Evolutionary conservation across 2,888 invertebrate genomes (phyloP), one percentile per base, ranked within the genome.

Genomic region (Monochamus alternatus): DNA sequence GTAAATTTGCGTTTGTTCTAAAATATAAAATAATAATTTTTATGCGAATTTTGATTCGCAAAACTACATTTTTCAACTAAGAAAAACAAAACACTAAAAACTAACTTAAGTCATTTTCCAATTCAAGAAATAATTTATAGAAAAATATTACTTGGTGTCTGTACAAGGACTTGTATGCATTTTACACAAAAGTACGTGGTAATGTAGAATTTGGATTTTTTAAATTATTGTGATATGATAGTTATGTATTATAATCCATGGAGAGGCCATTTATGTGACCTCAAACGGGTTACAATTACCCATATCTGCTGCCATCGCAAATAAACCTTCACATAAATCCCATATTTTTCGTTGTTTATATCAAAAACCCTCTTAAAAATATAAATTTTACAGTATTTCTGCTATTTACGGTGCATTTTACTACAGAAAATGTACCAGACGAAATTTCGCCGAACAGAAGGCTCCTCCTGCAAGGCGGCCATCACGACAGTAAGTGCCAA

Each of bases 401-500:
- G 58, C 38, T 64, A 80, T 80, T 82, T 77, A 73, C 43, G 55
- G 47, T 63, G 47, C 74, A 75, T 75, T 81, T 81, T 69, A 59
- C 22, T 59, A 62, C 52, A 72, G 78, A 80, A 79, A 73, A 73
- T 74, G 73, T 73, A 65, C 77, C 77, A 78, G 68, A 73, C 66
- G 64, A 75, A 73, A 74, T 72, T 75, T 79, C 72, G 64, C 69
- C 64, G 67, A 75, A 68, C 79, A 72, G 76, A 80, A 79, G 78
- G 74, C 76, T 81, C 78, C 78, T 73, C 78, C 78, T 73, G 69
- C 78, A 69, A 90, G 87, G 86, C 88, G 84, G 89, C 89, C 89
- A 88, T 88, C 88, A 88, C 88, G 87, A 86, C 85, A 84, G 84
- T 86, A 83, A 86, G 87, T 87, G 87, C 87, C 87, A 87, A 87